These are phyloP conservation scores for Xylota segnis DNA, from an alignment of 2,888 invertebrate genomes.

Conservation along the genomic window DNA sequence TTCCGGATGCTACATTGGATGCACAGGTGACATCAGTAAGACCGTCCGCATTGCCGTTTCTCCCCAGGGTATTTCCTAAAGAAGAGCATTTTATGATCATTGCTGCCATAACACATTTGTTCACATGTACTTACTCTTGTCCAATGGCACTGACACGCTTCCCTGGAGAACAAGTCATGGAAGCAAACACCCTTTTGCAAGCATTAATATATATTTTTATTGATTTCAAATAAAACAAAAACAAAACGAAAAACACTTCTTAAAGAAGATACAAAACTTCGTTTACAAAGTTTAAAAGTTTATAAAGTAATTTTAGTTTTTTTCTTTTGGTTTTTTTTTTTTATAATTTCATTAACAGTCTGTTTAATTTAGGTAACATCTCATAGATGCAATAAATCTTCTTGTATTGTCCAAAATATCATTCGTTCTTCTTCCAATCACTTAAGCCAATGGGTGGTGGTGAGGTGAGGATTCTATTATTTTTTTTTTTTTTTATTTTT, in stretches of 20 bases:
- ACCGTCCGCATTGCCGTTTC: no score
- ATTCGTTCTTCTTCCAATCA: constrained; percentile 36
- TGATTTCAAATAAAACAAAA: constrained; percentile 61
- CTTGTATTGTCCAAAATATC: constrained; percentile 67
- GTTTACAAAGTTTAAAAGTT: constrained; percentile 51
- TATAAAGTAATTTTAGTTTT: constrained; percentile 35
- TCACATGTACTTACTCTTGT: no score
- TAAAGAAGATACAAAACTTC: constrained; percentile 59
- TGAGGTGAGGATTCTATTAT: neutral
- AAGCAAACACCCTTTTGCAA: constrained; percentile 49
- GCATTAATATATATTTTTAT: constrained; percentile 72
- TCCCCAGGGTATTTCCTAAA: no score
- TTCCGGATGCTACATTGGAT: no score
- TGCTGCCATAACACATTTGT: no score
- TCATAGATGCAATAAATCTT: constrained; percentile 33
- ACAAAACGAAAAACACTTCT: constrained; percentile 49
- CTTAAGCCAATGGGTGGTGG: constrained; percentile 27
- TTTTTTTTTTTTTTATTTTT: neutral
- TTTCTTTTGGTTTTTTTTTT: constrained; percentile 37
- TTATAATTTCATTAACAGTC: constrained; percentile 64
- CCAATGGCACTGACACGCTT: no score
- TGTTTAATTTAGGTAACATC: constrained; percentile 41
- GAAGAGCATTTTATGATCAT: no score
- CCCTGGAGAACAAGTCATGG: no score
- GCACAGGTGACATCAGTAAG: no score